phyloP scores from a whole-genome alignment of 2,888 invertebrate species.

The Cosmia trapezina region DNA sequence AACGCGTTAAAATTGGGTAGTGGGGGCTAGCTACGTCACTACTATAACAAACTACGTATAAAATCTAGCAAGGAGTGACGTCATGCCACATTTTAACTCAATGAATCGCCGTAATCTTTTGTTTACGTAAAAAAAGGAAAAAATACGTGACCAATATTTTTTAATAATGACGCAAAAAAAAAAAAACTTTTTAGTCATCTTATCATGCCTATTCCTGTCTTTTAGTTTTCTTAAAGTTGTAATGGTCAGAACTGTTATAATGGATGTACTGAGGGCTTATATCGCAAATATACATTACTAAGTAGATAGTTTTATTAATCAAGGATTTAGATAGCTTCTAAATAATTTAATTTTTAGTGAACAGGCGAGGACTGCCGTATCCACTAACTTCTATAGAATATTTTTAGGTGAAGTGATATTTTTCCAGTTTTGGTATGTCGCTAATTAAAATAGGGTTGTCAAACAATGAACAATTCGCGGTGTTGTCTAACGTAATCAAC shows the following conservation, averaged over 20 bases:
- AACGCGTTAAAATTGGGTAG: too few relatives aligned
- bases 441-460: constrained; percentile 51
- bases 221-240: constrained; percentile 1
- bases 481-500: constrained; percentile 68
- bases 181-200: too few relatives aligned
- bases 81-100: too few relatives aligned
- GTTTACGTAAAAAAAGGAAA: too few relatives aligned
- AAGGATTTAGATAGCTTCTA: constrained; percentile 20
- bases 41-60: too few relatives aligned
- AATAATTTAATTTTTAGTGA: constrained; percentile 15
- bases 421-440: constrained; percentile 34
- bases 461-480: constrained; percentile 67
- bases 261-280: neutral
- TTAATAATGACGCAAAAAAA: too few relatives aligned
- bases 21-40: too few relatives aligned
- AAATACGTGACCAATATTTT: too few relatives aligned
- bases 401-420: neutral
- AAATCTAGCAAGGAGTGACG: too few relatives aligned
- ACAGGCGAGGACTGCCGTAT: neutral
- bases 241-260: neutral
- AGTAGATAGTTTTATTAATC: constrained; percentile 35
- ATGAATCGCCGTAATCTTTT: too few relatives aligned
- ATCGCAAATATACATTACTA: constrained; percentile 2
- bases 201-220: neutral
- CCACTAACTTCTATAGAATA: constrained; percentile 11